Base-by-base conservation (phyloP, 64 coral and sea anemone species). In the Stichodactyla helianthus region DNA sequence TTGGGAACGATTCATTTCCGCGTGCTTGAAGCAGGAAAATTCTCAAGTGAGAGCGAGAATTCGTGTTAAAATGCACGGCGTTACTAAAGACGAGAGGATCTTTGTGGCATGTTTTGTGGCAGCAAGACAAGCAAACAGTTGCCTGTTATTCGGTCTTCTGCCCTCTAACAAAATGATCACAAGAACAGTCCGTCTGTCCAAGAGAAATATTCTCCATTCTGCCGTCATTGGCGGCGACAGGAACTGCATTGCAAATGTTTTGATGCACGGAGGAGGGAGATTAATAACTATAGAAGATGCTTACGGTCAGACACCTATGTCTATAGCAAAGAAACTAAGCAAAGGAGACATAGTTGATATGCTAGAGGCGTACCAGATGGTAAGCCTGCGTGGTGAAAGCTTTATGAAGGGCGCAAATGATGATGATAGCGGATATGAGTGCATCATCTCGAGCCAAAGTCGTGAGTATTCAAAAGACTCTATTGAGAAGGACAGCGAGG, bases 61-160 rank as follows among this genome's bases (percentile, higher is more conserved):
- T 17, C 59, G 63, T 15, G 77, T 92, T 5, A 90, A 90, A 54
- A 92, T 92, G 90, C 85, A 79, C 20, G 74, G 79, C 16, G 50
- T 92, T 44, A 71, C 90, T 20, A 84, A 86, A 19, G 90, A 92
- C 6, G 90, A 92, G 50, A 59, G 85, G 10, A 82, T 79, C 22
- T 92, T 92, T 25, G 79, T 79, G 18, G 84, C 90, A 18, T 77
- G 84, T 70, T 92, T 92, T 81, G 84, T 92, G 19, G 90, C 76
- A 7, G 84, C 90, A 26, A 77, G 79, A 6, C 17, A 82, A 52
- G 84, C 64, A 10, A 92, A 92, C 50, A 85, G 86, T 52, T 77
- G 51, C 26, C 78, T 92, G 9, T 82, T 92, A 51, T 92, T 92
- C 20, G 85, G 84, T 16, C 51, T 86, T 51, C 86, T 87, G 17